Evolutionary conservation across 2,888 invertebrate species (phyloP), one percentile per base, ranked within the genome.

Genomic region (Carterocephalus palaemon): DNA sequence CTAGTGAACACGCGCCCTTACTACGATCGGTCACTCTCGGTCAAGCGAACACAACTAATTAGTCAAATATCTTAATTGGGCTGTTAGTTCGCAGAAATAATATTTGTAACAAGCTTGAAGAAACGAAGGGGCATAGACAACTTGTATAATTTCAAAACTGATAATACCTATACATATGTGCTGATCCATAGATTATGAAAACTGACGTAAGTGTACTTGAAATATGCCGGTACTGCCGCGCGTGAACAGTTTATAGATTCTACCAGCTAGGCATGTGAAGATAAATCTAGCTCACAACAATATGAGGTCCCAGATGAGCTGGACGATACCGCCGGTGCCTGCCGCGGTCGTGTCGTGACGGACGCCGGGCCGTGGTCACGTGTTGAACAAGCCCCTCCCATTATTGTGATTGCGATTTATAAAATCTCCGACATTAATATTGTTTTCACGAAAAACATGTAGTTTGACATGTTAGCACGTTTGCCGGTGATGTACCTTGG

Each of bases 31-130:
- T 26, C 26, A 3, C 46, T 60, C 60, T 51, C 56, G 73, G 72
- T 73, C 70, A 75, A 73, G 66, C 64, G 73, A 62, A 54, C 60
- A 51, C 56, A 55, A 49, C 58, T 73, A 73, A 75, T 76, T 70
- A 74, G 70, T 53, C 56, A 59, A 66, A 70, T 63, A 67, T 67
- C 69, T 70, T 74, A 74, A 75, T 76, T 75, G 74, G 73, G 41
- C 48, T 47, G 57, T 59, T 58, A 55, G 57, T 59, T 62, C 57
- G 54, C 52, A 59, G 57, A 49, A 52, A 37, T 47, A 37, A 47
- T 47, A 52, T 49, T 50, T 45, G 48, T 43, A 39, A 47, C 40
- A 31, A 43, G 31, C 46, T 32, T 29, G 16, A 41, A 36, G 34
- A 28, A 28, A 36, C 42, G 16, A 29, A 6, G 42, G 15, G 33